phyloP scores from a whole-genome alignment of 2,797 vertebrate species.

The Poecilia gillii region DNA sequence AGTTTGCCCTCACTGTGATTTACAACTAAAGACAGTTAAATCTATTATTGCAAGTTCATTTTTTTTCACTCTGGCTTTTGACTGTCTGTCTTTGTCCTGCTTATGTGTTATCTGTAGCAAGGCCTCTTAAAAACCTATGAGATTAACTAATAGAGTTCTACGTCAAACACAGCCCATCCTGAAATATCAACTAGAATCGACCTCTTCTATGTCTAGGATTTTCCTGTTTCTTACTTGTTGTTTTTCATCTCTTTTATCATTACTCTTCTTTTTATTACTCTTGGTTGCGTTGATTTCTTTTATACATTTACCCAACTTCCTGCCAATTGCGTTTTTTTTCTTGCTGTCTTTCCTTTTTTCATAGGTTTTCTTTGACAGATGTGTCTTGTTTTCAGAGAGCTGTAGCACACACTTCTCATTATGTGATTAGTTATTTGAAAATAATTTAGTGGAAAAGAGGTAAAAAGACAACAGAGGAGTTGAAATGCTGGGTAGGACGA shows the following conservation, averaged over 20 bases:
- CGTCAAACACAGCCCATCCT: constrained; percentile 50
- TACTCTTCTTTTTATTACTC: neutral
- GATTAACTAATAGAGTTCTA: constrained; percentile 50
- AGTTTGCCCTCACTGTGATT: constrained; percentile 4
- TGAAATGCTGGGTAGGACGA: neutral
- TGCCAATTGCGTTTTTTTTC: neutral
- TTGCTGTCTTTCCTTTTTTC: neutral
- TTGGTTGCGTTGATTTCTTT: neutral
- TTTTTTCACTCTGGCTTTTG: neutral
- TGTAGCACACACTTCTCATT: constrained; percentile 30
- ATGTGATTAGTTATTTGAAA: constrained; percentile 40
- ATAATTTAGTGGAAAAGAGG: constrained; percentile 17
- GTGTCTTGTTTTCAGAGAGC: constrained; percentile 43
- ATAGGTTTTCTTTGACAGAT: constrained; percentile 33
- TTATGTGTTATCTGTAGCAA: constrained; percentile 4
- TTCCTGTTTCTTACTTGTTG: neutral
- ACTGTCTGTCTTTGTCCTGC: neutral
- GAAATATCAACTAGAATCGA: constrained; percentile 41
- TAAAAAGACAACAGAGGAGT: neutral
- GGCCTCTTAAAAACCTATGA: constrained; percentile 34
- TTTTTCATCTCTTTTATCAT: constrained; percentile 5
- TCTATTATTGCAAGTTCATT: neutral
- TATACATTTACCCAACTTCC: neutral
- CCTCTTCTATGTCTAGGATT: constrained; percentile 30
- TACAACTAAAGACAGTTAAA: constrained; percentile 5